These are phyloP conservation scores for Seriola quinqueradiata DNA, from an alignment of 2,113 vertebrate genomes.

Conservation along the genomic window DNA sequence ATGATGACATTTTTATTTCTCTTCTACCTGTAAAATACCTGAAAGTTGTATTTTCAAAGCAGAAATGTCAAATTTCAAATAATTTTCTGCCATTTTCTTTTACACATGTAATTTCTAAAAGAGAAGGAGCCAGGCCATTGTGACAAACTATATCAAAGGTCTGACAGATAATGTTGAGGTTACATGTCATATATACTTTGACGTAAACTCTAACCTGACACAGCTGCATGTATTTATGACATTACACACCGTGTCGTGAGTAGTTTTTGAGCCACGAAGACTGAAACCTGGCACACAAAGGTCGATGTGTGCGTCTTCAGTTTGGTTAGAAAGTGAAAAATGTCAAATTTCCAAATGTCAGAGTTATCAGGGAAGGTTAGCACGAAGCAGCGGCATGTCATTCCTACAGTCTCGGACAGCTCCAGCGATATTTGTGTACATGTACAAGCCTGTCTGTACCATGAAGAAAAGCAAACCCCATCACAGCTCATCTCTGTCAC, in stretches of 20 bases:
- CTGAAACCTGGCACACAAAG: conserved; percentile 1
- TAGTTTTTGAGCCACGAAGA: conserved; percentile 29
- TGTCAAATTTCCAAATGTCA: conserved; percentile 66
- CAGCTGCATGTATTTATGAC: background rate
- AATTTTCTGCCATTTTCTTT: background rate
- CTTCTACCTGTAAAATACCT: background rate
- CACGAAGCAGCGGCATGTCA: conserved; percentile 11
- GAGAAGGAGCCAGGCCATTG: background rate
- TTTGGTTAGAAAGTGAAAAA: conserved; percentile 38
- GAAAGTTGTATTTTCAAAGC: background rate
- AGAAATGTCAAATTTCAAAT: background rate
- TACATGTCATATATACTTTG: background rate
- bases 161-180: background rate
- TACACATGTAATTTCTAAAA: background rate
- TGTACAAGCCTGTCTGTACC: conserved; percentile 10
- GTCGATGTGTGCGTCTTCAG: conserved; percentile 10
- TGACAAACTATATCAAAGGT: background rate
- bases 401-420: conserved; percentile 28
- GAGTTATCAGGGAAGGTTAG: conserved; percentile 40
- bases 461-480: conserved; percentile 1
- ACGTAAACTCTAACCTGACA: background rate
- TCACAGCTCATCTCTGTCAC: conserved; percentile 20
- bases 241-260: background rate
- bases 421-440: conserved; percentile 48
- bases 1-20: background rate